Evolutionary conservation across 2,888 invertebrate genomes (phyloP).

Genomic region (Phymatocera aterrima): DNA sequence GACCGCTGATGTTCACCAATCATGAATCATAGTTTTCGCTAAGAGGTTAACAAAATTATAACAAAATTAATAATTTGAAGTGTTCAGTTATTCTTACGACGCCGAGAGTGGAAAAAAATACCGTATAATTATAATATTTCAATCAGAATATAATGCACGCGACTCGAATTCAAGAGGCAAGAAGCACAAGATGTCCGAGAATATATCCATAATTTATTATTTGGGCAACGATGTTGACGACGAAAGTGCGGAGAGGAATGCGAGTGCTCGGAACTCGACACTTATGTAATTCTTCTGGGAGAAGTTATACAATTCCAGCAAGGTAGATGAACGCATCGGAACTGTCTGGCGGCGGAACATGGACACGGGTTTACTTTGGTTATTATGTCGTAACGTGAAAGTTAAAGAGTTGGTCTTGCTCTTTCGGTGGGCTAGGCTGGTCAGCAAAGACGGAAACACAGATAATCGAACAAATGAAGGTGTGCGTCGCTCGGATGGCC

Average conservation of each 20-base stretch:
- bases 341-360: slow-evolving; percentile 24
- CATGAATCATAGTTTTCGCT: no score
- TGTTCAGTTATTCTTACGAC: background rate
- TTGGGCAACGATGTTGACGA: slow-evolving; percentile 20
- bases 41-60: background rate
- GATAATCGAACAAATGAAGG: background rate
- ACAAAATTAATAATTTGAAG: background rate
- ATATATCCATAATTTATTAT: background rate
- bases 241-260: slow-evolving; percentile 12
- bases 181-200: background rate
- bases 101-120: background rate
- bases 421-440: background rate
- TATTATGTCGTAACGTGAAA: slow-evolving; percentile 66
- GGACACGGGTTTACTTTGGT: slow-evolving; percentile 52
- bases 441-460: background rate
- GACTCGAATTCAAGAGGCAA: background rate
- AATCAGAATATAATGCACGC: background rate
- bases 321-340: slow-evolving; percentile 40
- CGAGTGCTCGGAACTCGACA: slow-evolving; percentile 18
- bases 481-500: background rate
- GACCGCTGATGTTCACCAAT: background rate
- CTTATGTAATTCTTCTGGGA: slow-evolving; percentile 21
- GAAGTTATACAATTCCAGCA: slow-evolving; percentile 39
- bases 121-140: background rate
- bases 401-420: slow-evolving; percentile 53